phyloP scores from a whole-genome alignment of 2,888 invertebrate genomes.

The Rotaria sp. region DNA sequence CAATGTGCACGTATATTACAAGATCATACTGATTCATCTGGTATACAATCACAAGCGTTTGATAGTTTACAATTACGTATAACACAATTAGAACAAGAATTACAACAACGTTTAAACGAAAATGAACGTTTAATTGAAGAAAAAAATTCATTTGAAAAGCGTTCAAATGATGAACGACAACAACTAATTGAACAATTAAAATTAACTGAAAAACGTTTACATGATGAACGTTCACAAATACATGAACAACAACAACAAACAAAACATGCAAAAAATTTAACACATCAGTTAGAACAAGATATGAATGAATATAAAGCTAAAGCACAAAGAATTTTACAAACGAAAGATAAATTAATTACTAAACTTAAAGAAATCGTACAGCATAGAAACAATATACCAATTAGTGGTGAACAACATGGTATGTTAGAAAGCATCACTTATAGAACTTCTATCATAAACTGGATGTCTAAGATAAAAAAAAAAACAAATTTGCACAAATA shows the following conservation, averaged over 20 bases:
- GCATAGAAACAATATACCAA: not conserved
- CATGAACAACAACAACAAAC: constrained; percentile 51
- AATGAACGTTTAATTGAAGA: not conserved
- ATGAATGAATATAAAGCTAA: constrained; percentile 71
- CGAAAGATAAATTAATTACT: constrained; percentile 67
- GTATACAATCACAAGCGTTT: constrained; percentile 16
- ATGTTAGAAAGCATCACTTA: not conserved
- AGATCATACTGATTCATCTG: constrained; percentile 52
- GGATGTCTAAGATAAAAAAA: too few relatives aligned
- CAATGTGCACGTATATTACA: constrained; percentile 53
- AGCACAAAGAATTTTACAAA: constrained; percentile 66
- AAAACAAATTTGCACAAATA: too few relatives aligned
- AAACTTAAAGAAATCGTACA: constrained; percentile 56
- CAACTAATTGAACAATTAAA: constrained; percentile 28
- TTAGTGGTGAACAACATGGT: not conserved
- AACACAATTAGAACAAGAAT: not conserved
- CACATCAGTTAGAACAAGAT: constrained; percentile 59
- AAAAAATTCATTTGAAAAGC: constrained; percentile 13
- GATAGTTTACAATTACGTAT: constrained; percentile 2
- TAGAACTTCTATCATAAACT: not conserved
- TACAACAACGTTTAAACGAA: not conserved
- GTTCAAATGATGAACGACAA: constrained; percentile 31
- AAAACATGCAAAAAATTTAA: constrained; percentile 52
- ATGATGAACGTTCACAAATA: constrained; percentile 44
- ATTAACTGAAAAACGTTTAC: constrained; percentile 29